Evolutionary conservation across 1,140 invertebrate genomes (phyloP), one percentile per base, ranked within the genome.

Genomic region (Ridgeia piscesae): DNA sequence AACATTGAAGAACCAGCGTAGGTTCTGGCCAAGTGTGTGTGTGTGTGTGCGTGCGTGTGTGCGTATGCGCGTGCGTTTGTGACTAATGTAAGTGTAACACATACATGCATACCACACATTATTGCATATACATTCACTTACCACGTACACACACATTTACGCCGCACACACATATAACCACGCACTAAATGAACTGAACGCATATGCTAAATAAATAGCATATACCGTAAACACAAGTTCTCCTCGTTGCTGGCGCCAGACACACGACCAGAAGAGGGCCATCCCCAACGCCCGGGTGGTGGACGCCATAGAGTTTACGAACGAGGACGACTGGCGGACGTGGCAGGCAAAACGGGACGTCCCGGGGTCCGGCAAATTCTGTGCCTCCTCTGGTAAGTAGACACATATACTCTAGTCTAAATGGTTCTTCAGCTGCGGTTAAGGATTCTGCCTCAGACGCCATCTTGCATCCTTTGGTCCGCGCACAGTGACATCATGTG

Each of bases 281-380:
- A 33, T 92, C 35, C 93, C 93, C 34, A 92, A 91, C 17, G 93
- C n/a, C 35, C 92, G 92, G 31, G 92, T 93, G 33, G n/a, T 89
- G n/a, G 93, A 92, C 58, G 89, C 89, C 42, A 93, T 93, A 27
- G 90, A 92, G 35, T 93, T 93, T 77, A 77, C 92, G 90, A 93
- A 42, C 35, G 93, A 93, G 48, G 93, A 93, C 58, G 35, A 93
- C 31, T 93, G 93, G 93, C 88, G 93, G 8, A 91, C 88, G 33
- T 93, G 93, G 93, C 92, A 92, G 89, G 58, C 91, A 9, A 92
- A 91, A 42, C 35, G 93, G 33, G 93, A 93, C 89, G 34, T 33
- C 34, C 34, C 77, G 21, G 89, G 90, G 42, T 93, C 93, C 21
- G 58, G 58, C 58, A 92, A 92, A 58, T 35, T 91, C 48, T 92